phyloP scores from a whole-genome alignment of 1,140 invertebrate species.

The Cyclina sinensis region DNA sequence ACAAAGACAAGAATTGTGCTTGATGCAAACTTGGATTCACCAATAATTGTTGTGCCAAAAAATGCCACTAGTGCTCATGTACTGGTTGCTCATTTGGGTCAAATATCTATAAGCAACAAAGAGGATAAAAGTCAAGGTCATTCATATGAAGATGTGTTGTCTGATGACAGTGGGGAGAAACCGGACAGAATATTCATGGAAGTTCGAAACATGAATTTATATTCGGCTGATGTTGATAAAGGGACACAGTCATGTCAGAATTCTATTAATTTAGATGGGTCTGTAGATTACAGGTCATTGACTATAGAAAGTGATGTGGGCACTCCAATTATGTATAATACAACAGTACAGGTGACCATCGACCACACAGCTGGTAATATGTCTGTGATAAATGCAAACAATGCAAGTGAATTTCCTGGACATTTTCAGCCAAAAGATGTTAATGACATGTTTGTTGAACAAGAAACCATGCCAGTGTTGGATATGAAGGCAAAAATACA shows the following conservation, averaged over 20 bases:
- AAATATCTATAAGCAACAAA: constrained; percentile 90
- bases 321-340: constrained; percentile 89
- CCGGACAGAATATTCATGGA: constrained; percentile 87
- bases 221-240: constrained; percentile 91
- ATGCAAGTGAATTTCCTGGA: constrained; percentile 11
- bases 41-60: constrained; percentile 95
- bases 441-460: not conserved
- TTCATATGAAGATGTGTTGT: constrained; percentile 43
- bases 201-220: constrained; percentile 95
- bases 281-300: constrained; percentile 39
- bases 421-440: constrained; percentile 43
- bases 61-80: constrained; percentile 93
- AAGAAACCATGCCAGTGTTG: constrained; percentile 71
- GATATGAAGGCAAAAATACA: constrained; percentile 93
- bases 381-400: constrained; percentile 25
- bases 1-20: constrained; percentile 81
- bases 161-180: constrained; percentile 23
- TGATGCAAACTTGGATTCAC: constrained; percentile 94
- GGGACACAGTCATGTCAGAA: not conserved
- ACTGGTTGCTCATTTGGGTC: constrained; percentile 96
- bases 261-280: constrained; percentile 23
- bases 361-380: constrained; percentile 62
- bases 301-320: constrained; percentile 68
- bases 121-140: constrained; percentile 42
- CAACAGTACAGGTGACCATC: constrained; percentile 91